Base-by-base conservation (phyloP, 2,113 vertebrate genomes). In the Recurvirostra avosetta region DNA sequence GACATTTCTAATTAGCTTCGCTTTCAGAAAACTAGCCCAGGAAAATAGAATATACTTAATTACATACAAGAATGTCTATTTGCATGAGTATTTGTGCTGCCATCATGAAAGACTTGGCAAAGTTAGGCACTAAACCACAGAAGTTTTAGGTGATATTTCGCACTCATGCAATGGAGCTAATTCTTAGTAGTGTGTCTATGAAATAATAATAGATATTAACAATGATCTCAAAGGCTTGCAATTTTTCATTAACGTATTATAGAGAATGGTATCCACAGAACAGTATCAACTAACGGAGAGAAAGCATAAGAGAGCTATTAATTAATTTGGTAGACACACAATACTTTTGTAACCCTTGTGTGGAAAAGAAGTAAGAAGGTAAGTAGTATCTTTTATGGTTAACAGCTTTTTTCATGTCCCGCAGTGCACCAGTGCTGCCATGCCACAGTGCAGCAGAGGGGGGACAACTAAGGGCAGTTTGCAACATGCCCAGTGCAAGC, bases 311-410 rank as follows among this genome's bases (percentile, higher is more conserved):
- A 71, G 15, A 41, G 11, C 1, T 43, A 12, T 38, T 63, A 26
- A 45, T 76, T 78, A 50, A 55, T 65, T 68, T 40, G 14, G 5
- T 23, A 61, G 45, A 56, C 5, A 20, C 4, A 16, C 5, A 80
- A 32, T 3, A 21, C 2, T 88, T 77, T 13, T 45, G 18, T 6
- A 88, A 82, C 11, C 7, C 17, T 41, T 16, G 2, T 9, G 3
- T 27, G 5, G 30, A 68, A 49, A n/a, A 7, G 16, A 70, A 65
- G 10, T 3, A 65, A 70, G 77, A 80, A 80, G 7, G 15, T 40
- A 73, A 63, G 21, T 23, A 68, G 6, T 6, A 73, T 1, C 0
- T 0, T 74, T 66, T 52, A 16, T 14, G 15, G 4, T 45, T 70
- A 38, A 41, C 3, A 86, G 32, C 10, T 5, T 47, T 74, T 82